Base-by-base conservation (phyloP, 92 coral and sea anemone genomes). In the Pocillopora grandis region DNA sequence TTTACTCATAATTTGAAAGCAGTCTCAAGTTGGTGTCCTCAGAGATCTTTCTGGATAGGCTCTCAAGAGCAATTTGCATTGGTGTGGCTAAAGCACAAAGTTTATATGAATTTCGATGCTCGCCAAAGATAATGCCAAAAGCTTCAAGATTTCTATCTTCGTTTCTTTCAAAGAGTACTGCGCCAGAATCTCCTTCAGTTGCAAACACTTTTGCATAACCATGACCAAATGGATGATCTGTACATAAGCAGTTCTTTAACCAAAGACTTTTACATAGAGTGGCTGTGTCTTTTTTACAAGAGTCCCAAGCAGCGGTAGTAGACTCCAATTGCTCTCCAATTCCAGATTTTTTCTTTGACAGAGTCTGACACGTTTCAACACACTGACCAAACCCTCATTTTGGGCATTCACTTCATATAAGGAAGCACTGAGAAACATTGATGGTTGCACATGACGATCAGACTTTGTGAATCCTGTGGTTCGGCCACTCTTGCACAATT, bases 401-500 rank as follows among this genome's bases (percentile, higher is more conserved):
- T 12, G 2, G 12, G n/a, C 31, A 20, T 52, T n/a, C 15, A 10
- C 2, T 12, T 58, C 16, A 42, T 12, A 16, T 20, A 16, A 3
- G 52, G 33, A 61, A 20, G 48, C 5, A 61, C 70, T 6, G 1
- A 18, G 66, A 14, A 10, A 70, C 42, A 10, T 61, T 58, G 10
- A 12, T 7, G 35, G 11, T 10, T 35, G 36, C 9, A 62, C 70
- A 31, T 33, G 58, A 19, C 2, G 21, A 15, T 36, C 2, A 12
- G 56, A 8, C 19, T 23, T 37, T 1, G 81, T 77, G 71, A 35
- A 36, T 19, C 35, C 70, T 59, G 81, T 77, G 1, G 81, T 77
- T 15, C 81, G 63, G 33, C 81, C 81, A 77, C 81, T 77, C 71
- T 77, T 77, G 21, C 81, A 77, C 58, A 77, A 27, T 58, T 37